These are phyloP conservation scores for Prolemur simus DNA, from an alignment of 2,113 vertebrate genomes.

Conservation along the genomic window DNA sequence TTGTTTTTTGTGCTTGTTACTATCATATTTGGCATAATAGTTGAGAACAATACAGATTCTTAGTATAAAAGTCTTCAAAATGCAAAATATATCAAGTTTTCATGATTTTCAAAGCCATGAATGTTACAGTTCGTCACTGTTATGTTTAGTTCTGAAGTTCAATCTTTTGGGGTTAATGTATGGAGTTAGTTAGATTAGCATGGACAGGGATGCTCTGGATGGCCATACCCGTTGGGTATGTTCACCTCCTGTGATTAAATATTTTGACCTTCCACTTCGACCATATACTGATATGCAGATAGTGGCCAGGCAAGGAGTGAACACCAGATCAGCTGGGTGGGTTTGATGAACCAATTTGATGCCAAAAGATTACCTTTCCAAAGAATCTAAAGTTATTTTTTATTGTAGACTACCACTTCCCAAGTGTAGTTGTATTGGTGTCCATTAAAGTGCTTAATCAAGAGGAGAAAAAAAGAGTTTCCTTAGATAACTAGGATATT, in stretches of 20 bases:
- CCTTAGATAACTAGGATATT: background rate
- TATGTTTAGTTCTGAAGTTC: slow-evolving; percentile 24
- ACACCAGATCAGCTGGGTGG: background rate
- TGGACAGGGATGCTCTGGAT: background rate
- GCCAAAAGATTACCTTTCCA: background rate
- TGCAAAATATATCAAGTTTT: background rate
- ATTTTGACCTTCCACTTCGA: background rate
- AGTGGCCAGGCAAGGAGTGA: background rate
- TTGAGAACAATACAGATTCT: background rate
- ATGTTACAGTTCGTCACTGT: background rate
- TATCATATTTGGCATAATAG: background rate
- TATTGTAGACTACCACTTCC: background rate
- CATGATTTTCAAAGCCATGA: background rate
- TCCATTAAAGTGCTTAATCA: background rate
- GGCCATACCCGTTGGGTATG: background rate
- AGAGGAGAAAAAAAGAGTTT: background rate
- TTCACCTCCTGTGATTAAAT: background rate
- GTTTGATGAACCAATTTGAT: background rate
- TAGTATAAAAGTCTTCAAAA: background rate
- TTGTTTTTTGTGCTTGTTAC: background rate
- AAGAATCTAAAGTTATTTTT: background rate
- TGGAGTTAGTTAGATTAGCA: background rate
- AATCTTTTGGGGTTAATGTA: background rate
- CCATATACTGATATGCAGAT: background rate
- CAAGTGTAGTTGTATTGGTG: background rate